A percentile compares a stretch with the other conserved stretches of the same genome.
These are phyloP conservation scores for Caretta caretta DNA, from an alignment of 2,113 vertebrate species.

Conservation along the genomic window DNA sequence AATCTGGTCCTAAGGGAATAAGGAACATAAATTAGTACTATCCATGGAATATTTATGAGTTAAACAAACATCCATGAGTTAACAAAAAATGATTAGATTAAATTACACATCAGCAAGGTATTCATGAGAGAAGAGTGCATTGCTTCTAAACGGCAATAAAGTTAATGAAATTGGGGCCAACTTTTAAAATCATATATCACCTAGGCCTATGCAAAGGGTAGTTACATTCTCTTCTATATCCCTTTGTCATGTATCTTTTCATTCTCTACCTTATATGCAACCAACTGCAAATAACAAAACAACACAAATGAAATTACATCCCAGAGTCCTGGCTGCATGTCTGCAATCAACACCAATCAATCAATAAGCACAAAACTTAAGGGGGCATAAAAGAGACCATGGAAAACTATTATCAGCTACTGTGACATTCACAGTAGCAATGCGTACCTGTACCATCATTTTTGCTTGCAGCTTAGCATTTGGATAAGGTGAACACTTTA, in stretches of 20 bases:
- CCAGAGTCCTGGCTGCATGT: background rate
- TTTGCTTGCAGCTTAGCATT: background rate
- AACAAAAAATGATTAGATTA: background rate
- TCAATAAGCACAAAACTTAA: background rate
- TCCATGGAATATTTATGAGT: background rate
- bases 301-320: background rate
- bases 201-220: background rate
- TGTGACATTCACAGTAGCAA: background rate
- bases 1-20: background rate
- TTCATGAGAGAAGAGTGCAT: background rate
- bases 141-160: constrained; percentile 7
- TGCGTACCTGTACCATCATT: background rate
- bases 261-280: background rate
- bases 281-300: background rate
- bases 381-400: background rate
- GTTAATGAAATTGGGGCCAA: background rate
- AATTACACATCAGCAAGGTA: background rate
- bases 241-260: background rate
- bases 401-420: background rate
- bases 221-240: rapidly evolving
- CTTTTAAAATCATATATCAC: background rate
- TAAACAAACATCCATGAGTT: background rate
- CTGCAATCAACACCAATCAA: background rate
- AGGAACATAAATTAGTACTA: background rate
- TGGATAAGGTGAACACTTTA: background rate